These are phyloP conservation scores for Schizopygopsis pylzovi DNA, from an alignment of 2,797 vertebrate species.

Conservation along the genomic window DNA sequence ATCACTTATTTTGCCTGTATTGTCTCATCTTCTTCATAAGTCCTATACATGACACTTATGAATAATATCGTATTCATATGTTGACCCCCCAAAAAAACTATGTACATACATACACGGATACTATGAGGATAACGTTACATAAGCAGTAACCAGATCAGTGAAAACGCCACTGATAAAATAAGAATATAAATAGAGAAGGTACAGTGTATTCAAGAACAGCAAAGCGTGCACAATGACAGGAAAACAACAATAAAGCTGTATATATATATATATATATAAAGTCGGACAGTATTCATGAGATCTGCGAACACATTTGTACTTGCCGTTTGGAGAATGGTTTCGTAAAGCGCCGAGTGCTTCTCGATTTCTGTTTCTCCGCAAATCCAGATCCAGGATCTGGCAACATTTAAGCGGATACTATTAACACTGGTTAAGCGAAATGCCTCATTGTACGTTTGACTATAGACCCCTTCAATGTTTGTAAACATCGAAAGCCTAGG, in stretches of 20 bases:
- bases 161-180: background rate
- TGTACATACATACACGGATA: background rate
- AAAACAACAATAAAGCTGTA: background rate
- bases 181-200: background rate
- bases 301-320: background rate
- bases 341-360: slow-evolving; percentile 87
- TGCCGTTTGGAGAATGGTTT: slow-evolving; percentile 75
- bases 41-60: background rate
- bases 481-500: too few species aligned
- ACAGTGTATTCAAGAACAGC: background rate
- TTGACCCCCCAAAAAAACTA: background rate
- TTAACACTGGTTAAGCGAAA: background rate
- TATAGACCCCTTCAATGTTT: too few species aligned
- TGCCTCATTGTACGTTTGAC: background rate
- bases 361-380: slow-evolving; percentile 88
- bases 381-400: slow-evolving; percentile 91
- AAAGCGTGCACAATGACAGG: background rate
- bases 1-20: too few species aligned
- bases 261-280: too few species aligned
- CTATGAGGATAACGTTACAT: background rate
- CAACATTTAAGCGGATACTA: slow-evolving; percentile 20
- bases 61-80: background rate
- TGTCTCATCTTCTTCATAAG: too few species aligned
- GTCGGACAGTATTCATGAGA: background rate
- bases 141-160: background rate